A percentile compares a stretch with the other conserved stretches of the same genome.
Conservation (phyloP, 2,797 vertebrate genomes). For the Phyllotis vaccarum region DNA sequence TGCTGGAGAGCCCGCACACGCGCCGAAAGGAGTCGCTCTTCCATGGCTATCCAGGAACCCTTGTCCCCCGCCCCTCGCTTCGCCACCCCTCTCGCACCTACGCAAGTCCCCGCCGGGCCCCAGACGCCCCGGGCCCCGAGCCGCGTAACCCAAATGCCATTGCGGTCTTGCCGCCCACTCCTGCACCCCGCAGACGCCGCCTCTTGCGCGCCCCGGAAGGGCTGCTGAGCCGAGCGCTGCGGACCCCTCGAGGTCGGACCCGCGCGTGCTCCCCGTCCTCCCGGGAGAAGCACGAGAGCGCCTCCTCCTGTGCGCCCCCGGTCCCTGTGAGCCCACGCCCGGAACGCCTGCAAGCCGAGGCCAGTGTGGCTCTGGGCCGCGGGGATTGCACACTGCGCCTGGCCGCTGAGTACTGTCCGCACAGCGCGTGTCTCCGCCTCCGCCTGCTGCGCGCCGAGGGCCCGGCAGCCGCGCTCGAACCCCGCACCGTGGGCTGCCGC, state of each 20-base stretch:
- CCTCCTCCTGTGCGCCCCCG: no score
- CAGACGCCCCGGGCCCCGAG: conserved; percentile 93
- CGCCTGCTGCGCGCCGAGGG: conserved; percentile 93
- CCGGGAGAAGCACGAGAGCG: background rate
- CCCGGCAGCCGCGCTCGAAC: conserved; percentile 89
- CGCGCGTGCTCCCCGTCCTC: background rate
- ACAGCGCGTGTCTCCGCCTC: conserved; percentile 91
- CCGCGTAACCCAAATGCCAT: conserved; percentile 81
- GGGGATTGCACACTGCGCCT: conserved; percentile 89
- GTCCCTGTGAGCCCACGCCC: background rate
- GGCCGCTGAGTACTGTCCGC: conserved; percentile 91
- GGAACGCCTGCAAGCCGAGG: conserved; percentile 75
- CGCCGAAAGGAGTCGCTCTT: conserved; percentile 93
- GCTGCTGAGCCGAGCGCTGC: conserved; percentile 59
- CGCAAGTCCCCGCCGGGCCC: conserved; percentile 83
- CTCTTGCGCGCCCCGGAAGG: background rate
- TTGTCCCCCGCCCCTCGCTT: conserved; percentile 74
- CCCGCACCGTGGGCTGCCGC: conserved; percentile 93
- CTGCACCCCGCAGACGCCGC: background rate
- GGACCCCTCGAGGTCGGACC: background rate
- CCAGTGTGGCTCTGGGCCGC: conserved; percentile 65
- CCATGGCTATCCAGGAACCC: conserved; percentile 86
- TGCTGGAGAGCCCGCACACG: conserved; percentile 96
- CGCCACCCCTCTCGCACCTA: background rate
- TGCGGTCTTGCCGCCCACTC: background rate